Base-by-base conservation (phyloP, 2,797 vertebrate species). In the Tauraco hartlaubi region DNA sequence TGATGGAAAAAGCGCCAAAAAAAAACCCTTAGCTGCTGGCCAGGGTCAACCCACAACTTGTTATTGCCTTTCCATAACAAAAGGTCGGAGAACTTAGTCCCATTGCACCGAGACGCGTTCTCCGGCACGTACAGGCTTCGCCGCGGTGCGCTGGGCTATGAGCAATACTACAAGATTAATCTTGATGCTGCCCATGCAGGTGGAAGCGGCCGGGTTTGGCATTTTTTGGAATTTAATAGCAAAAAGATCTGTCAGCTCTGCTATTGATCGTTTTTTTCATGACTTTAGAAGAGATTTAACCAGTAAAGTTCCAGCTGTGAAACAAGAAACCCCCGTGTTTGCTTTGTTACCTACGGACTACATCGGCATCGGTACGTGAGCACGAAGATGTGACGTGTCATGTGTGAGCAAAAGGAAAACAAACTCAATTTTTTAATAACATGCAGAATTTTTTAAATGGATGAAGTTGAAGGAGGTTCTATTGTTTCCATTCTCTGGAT, bases 331-430 rank as follows among this genome's bases (percentile, higher is more conserved):
- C 44, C 13, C 33, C 9, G 29, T 20, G 58, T 63, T 69, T 37
- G 63, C 44, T 41, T 56, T n/a, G 37, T 46, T 21, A 29, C 62
- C 69, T 39, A 9, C 48, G n/a, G 52, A 29, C n/a, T 10, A 9
- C 44, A 3, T 1, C 11, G 61, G 44, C 23, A 3, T 23, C 9
- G 4, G 25, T 18, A 26, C 10, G 2, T 1, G 19, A 33, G 44
- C 44, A 15, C 0, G 1, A 37, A 52, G 68, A 39, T 2, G 23
- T 1, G 4, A 48, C 31, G 2, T 11, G 9, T 12, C 14, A 3
- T 0, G 4, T 15, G 15, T 18, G 62, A 58, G 69, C 33, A 41
- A 33, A 12, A 26, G n/a, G 63, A 44, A 68, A 61, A 68, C 2
- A 2, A 39, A 15, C 28, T 37, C n/a, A 2, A 3, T 35, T 43